Evolutionary conservation across 2,888 invertebrate genomes (phyloP), one percentile per base, ranked within the genome.

Genomic region (Coecobrya sp.): DNA sequence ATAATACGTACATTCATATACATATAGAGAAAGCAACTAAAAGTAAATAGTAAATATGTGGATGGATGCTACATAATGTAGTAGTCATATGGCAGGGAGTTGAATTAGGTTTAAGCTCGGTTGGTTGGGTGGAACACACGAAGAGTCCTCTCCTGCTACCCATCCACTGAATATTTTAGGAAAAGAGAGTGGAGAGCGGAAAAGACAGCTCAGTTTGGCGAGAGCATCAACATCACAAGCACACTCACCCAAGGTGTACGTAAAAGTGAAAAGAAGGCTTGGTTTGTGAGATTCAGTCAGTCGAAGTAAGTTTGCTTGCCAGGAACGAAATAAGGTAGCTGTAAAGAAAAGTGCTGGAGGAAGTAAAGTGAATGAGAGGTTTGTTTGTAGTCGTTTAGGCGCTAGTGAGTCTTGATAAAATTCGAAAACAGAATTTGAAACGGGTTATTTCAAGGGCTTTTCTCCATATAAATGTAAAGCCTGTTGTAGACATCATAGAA

Each of bases 171-270:
- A 89, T 89, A 89, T 89, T 89, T 89, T 55, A 89, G 89, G 27
- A 89, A 89, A 89, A 89, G 68, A 89, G 89, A 89, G 82, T 49
- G 89, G 49, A 52, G 70, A 89, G 27, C 82, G 89, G 89, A 89
- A 89, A 68, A 89, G 82, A 89, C 89, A 82, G 89, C 89, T 89
- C 89, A 89, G 89, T 89, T 89, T 89, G 70, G 52, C 82, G 27
- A 82, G 89, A 89, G 89, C 89, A 89, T 89, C 89, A 89, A 89
- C 81, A 89, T 81, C 89, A 89, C 25, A 68, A 81, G 42, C 82
- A 82, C 82, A 68, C 76, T n/a, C 70, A 70, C 19, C 10, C 45
- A 62, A 81, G 11, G 22, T 59, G 59, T 19, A 82, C 55, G 81
- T 16, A 19, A 30, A 49, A 76, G 19, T 45, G 42, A 81, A n/a